These are phyloP conservation scores for Lamproptera curius DNA, from an alignment of 2,888 invertebrate species.

Conservation along the genomic window DNA sequence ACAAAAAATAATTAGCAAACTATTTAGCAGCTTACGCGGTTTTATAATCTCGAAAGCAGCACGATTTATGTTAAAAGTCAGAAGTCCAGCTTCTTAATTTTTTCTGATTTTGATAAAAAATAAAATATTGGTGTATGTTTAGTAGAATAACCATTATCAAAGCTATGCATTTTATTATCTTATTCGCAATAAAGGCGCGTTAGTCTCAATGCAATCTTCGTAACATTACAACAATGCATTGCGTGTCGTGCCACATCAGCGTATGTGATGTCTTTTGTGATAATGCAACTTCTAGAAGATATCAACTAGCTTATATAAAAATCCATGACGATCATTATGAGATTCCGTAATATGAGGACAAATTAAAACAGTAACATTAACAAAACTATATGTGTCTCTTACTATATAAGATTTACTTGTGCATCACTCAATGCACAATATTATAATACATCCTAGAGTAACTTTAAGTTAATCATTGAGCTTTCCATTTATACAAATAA, in stretches of 20 bases:
- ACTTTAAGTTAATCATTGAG: constrained; percentile 76
- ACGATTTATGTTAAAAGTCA: background rate
- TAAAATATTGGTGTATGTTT: too few species aligned
- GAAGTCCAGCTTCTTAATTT: background rate
- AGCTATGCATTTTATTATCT: too few species aligned
- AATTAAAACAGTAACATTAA: constrained; percentile 45
- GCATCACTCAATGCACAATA: constrained; percentile 60
- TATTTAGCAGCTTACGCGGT: background rate
- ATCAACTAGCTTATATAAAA: constrained; percentile 21
- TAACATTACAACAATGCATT: constrained; percentile 3
- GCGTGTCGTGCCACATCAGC: constrained; percentile 18
- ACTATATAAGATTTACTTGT: constrained; percentile 61
- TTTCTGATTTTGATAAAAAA: too few species aligned
- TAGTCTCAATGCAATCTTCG: background rate
- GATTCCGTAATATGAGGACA: constrained; percentile 68
- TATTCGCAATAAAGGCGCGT: background rate
- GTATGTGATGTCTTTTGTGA: constrained; percentile 47
- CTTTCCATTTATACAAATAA: constrained; percentile 76
- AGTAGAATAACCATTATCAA: too few species aligned
- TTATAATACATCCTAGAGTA: constrained; percentile 52
- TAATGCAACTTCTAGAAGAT: constrained; percentile 36
- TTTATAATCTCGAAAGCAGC: too few species aligned
- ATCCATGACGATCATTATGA: constrained; percentile 52
- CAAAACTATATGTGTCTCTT: constrained; percentile 29
- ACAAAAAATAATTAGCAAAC: background rate